These are phyloP conservation scores for Tribolium castaneum DNA, from an alignment of 1,140 invertebrate species.

Conservation along the genomic window DNA sequence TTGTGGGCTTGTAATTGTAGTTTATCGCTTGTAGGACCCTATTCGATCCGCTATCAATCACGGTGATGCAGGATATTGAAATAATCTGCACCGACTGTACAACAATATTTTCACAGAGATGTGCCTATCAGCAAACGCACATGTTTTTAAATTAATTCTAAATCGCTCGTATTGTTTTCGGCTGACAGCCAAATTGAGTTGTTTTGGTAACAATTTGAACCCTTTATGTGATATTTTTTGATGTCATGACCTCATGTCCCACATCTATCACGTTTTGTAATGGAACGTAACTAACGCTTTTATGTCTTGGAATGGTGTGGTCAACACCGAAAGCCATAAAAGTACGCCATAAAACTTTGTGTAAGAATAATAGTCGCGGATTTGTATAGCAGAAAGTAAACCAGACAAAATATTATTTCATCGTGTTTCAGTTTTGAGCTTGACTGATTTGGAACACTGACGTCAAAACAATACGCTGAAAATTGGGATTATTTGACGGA, in stretches of 20 bases:
- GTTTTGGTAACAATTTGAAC: neutral
- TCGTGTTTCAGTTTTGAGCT: neutral
- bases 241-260: neutral
- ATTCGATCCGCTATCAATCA: neutral
- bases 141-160: constrained; percentile 3
- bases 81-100: neutral
- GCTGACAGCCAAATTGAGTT: neutral
- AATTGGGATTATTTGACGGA: neutral
- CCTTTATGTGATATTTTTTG: neutral
- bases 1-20: constrained; percentile 4
- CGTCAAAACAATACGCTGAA: no score
- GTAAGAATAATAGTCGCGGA: neutral
- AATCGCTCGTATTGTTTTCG: neutral
- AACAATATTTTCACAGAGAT: neutral
- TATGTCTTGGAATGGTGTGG: neutral
- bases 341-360: neutral
- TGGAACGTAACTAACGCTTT: neutral
- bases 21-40: neutral
- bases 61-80: neutral
- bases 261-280: neutral
- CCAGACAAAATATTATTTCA: neutral
- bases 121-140: neutral
- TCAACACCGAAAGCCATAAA: neutral
- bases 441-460: no score
- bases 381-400: neutral